Evolutionary conservation across 2,113 vertebrate genomes (phyloP).

Genomic region (Pomatostomus ruficeps): DNA sequence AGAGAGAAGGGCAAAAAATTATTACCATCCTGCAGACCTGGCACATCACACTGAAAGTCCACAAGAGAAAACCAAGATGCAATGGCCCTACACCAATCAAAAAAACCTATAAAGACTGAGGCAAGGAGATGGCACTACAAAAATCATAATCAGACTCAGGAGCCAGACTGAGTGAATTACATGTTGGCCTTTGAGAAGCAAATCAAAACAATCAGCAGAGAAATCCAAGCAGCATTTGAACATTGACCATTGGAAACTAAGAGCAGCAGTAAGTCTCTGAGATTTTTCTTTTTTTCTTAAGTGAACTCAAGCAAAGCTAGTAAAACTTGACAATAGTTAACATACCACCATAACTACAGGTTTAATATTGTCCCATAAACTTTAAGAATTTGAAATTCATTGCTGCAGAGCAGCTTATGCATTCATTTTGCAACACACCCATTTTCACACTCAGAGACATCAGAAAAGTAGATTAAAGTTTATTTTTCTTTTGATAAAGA

Average conservation of each 20-base stretch:
- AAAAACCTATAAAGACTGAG: neutral
- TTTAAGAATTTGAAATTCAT: neutral
- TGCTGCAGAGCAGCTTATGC: neutral
- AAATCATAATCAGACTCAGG: neutral
- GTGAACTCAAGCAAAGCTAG: constrained; percentile 17
- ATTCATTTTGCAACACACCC: neutral
- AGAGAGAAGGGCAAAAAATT: neutral
- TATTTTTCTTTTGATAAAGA: constrained; percentile 59
- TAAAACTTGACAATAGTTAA: constrained; percentile 36
- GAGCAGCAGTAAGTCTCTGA: neutral
- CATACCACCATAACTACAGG: neutral
- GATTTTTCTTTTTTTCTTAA: neutral
- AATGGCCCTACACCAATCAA: neutral
- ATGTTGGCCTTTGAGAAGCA: constrained; percentile 1
- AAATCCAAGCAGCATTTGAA: constrained; percentile 20
- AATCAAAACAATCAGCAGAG: constrained; percentile 14
- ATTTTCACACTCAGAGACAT: constrained; percentile 50
- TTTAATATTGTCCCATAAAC: constrained; percentile 22
- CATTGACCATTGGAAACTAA: neutral
- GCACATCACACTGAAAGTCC: neutral
- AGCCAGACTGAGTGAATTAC: neutral
- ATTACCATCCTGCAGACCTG: neutral
- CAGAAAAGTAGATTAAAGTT: constrained; percentile 48
- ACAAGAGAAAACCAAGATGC: neutral
- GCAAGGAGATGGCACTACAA: neutral